Evolutionary conservation across 2,888 invertebrate genomes (phyloP).

Genomic region (Meganola albula): DNA sequence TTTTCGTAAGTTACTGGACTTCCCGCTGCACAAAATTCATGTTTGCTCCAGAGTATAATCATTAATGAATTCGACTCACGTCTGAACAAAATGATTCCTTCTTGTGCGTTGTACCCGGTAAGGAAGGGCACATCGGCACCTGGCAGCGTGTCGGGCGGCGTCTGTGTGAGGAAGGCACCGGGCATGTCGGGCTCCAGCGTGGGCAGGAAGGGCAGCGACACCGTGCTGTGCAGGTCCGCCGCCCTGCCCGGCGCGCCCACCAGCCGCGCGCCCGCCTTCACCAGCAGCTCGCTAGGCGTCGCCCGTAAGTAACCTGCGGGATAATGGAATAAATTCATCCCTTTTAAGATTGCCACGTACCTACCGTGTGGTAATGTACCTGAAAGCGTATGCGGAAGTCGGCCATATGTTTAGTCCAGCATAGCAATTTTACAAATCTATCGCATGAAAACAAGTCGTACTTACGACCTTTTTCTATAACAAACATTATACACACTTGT

Average conservation of each 20-base stretch:
- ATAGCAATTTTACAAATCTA: too few species aligned
- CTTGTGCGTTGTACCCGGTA: conserved; percentile 81
- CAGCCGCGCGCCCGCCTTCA: conserved; percentile 76
- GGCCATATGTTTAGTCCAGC: too few species aligned
- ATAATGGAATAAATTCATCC: too few species aligned
- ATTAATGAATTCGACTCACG: conserved; percentile 58
- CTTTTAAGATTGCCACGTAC: too few species aligned
- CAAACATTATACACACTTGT: too few species aligned
- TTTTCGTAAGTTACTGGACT: too few species aligned
- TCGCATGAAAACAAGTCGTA: too few species aligned
- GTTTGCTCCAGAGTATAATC: too few species aligned
- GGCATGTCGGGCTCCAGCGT: conserved; percentile 60
- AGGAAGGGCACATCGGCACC: conserved; percentile 79
- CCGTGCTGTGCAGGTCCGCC: conserved; percentile 74
- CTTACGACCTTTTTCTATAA: too few species aligned
- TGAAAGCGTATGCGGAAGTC: too few species aligned
- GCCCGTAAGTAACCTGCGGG: conserved; percentile 76
- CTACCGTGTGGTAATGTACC: too few species aligned
- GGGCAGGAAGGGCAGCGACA: conserved; percentile 79
- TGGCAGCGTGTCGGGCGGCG: conserved; percentile 65
- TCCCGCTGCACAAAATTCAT: too few species aligned
- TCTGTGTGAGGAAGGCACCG: conserved; percentile 73
- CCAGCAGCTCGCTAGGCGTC: conserved; percentile 76
- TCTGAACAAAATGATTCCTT: conserved; percentile 80
- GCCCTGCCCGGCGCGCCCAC: conserved; percentile 55